Conservation (phyloP, 2,113 vertebrate genomes). For the Rissa tridactyla region DNA sequence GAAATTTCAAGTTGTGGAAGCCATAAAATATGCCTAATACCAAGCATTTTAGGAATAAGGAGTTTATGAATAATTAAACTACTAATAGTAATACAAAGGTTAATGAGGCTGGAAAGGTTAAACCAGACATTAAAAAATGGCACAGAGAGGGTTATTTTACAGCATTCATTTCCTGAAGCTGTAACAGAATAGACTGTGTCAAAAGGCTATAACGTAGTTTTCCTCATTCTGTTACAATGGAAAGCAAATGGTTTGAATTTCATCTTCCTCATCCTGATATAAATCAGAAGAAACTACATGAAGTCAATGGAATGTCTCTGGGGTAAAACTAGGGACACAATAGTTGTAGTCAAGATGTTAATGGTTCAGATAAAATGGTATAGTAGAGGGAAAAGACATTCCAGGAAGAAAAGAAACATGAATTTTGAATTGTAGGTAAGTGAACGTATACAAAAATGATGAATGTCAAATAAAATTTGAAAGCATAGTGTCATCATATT, state of each 20-base stretch:
- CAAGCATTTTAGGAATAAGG: neutral
- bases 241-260: neutral
- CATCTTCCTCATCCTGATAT: neutral
- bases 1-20: neutral
- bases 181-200: neutral
- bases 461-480: neutral
- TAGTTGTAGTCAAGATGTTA: neutral
- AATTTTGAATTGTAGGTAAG: neutral
- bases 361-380: neutral
- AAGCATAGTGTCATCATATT: neutral
- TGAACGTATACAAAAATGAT: neutral
- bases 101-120: constrained; percentile 40
- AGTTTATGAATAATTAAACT: constrained; percentile 12
- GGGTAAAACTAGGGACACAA: neutral
- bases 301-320: neutral
- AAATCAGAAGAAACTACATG: neutral
- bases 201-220: neutral
- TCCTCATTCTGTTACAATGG: neutral
- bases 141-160: neutral
- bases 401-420: neutral
- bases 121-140: neutral
- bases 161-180: neutral
- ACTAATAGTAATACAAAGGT: neutral
- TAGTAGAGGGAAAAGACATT: neutral
- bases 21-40: neutral